Base-by-base conservation (phyloP, 2,888 invertebrate species). In the Tryphoninae sp. region DNA sequence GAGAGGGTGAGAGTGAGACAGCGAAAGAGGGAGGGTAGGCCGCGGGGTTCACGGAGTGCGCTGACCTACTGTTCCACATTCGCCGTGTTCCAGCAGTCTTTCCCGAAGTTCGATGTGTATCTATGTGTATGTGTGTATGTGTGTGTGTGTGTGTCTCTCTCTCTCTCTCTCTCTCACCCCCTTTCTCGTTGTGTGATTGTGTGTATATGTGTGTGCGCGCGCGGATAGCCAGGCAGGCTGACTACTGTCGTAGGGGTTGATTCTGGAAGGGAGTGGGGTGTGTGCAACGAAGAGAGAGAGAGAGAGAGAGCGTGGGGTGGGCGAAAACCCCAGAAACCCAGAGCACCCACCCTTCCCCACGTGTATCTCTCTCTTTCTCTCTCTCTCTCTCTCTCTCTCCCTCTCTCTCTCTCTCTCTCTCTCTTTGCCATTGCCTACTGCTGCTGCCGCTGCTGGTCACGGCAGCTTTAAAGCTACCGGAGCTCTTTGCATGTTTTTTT, bases 51-150 rank as follows among this genome's bases (percentile, higher is more conserved):
- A 90, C 90, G 87, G 91, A 90, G 91, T 91, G 89, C 91, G 90
- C 90, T 90, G 91, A 91, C 92, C 91, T 90, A 91, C 90, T 90
- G 90, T 90, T 89, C 91, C 87, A 91, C 90, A 90, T 91, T 91
- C 86, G 88, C 86, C 87, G 89, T 83, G 83, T 86, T 87, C 86
- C 90, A 90, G 90, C 90, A 89, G 90, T 89, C 88, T 89, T 89
- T 26, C 26, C 26, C 26, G 26, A 26, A 26, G 26, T 26, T 26
- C 26, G 26, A 86, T 83, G 85, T 80, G 77, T 69, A 40, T 61
- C 42, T 76, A 74, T 72, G 72, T 68, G 65, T 9, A 61, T 13
- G 64, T 78, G 58, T 73, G 72, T 76, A 74, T 80, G 40, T 79
- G 64, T 78, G 53, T 73, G 72, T 76, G 77, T 80, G 40, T 76